Evolutionary conservation across 2,113 vertebrate genomes (phyloP), one percentile per base, ranked within the genome.

Genomic region (Indicator indicator): DNA sequence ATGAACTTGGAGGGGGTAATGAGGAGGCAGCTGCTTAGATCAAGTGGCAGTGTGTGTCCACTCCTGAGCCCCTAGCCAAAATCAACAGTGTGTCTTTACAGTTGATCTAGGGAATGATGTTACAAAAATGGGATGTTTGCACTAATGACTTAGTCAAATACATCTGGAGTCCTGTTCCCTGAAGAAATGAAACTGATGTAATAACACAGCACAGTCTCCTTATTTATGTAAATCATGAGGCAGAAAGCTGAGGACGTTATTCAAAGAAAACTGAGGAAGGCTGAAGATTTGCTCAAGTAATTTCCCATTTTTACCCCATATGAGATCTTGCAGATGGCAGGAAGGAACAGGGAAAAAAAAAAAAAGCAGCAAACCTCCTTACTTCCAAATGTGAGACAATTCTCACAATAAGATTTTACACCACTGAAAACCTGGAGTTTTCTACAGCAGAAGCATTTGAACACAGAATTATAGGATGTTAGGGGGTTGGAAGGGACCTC

Each of bases 191-290:
- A 96, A 50, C 94, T 80, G 86, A 85, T 94, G 93, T 91, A 95
- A 80, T 93, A 94, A 86, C 69, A 87, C 86, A 88, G 20, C 79
- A 30, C 74, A 86, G 93, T 94, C 95, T 94, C 62, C 95, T 96
- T 95, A 80, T 95, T 95, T 96, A 92, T 97, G 96, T 94, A 96
- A 97, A 97, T 94, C 81, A 56, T 48, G 76, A 89, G 83, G 74
- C 90, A 91, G 70, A 79, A 87, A 85, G 81, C 84, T 83, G 71
- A 80, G 84, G 74, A 85, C 0, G 1, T 83, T 97, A 81, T 90
- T 95, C 91, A 90, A 93, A 88, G 89, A 94, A 86, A 94, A 86
- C 80, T 38, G 82, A 92, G 90, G 83, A 81, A 94, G 93, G 70
- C 76, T 91, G 85, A 93, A 95, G 74, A 83, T 80, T 93, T 93